phyloP scores from a whole-genome alignment of 2,888 invertebrate species.

The Eilema sororculum region DNA sequence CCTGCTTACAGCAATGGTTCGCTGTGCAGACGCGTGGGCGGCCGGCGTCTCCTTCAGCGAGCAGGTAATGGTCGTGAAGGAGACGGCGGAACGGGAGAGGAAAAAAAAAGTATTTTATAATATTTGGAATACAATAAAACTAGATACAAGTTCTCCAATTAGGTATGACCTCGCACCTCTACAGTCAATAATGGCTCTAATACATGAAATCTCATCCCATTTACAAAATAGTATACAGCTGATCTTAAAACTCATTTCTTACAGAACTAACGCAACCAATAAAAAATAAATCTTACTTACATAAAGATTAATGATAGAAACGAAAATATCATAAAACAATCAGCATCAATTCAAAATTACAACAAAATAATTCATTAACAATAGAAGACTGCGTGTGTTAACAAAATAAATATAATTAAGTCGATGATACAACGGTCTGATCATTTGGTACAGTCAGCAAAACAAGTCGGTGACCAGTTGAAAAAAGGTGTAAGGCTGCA shows the following conservation, averaged over 20 bases:
- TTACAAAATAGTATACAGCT: neutral
- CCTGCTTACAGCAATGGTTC: no score
- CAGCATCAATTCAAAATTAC: conserved; percentile 26
- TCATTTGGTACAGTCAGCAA: conserved; percentile 12
- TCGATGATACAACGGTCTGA: conserved; percentile 16
- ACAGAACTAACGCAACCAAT: neutral
- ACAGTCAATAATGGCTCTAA: neutral
- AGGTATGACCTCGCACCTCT: no score
- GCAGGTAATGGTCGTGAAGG: no score
- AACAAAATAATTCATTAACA: conserved; percentile 39
- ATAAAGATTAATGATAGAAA: neutral
- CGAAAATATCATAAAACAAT: conserved; percentile 7
- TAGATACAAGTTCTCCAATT: no score
- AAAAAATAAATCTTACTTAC: neutral
- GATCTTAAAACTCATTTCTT: neutral
- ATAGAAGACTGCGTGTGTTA: conserved; percentile 24
- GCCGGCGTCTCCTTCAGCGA: no score
- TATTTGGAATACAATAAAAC: no score
- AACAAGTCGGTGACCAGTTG: neutral
- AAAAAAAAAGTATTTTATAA: no score
- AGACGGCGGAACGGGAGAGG: no score
- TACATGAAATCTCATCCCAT: neutral
- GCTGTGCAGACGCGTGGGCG: no score
- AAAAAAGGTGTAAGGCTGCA: neutral
- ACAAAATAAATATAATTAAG: conserved; percentile 26